Base-by-base conservation (phyloP, 2,797 vertebrate species). In the Tangara arthus region DNA sequence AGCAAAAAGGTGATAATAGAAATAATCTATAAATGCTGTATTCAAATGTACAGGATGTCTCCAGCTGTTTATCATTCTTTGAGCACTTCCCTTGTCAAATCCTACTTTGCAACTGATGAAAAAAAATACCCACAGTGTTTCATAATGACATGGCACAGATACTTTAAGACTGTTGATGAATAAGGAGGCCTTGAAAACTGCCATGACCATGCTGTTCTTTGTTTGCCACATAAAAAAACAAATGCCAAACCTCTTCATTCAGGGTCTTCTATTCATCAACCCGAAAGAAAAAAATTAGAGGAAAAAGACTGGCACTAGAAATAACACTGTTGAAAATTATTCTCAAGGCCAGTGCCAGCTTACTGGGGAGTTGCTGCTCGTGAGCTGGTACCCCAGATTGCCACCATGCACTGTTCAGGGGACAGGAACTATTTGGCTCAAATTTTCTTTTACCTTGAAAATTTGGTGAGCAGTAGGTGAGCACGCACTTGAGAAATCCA, bases 161-260 rank as follows among this genome's bases (percentile, higher is more conserved):
- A 82, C 81, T 91, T 94, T 73, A 63, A 89, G 30, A 61, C 23
- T 76, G 59, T 11, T 89, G 87, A 93, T 93, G 95, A 93, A 93
- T 91, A 96, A 87, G 39, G 35, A 26, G 64, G 80, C 94, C 95
- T 97, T 96, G 93, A 97, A 92, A 83, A 92, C 28, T 7, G 26
- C 75, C 90, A 64, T 57, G 70, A 90, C 87, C 16, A 6, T 34
- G 57, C 59, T 87, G 35, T 41, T 71, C 52, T 56, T 88, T 79
- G 80, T 91, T 90, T 87, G 64, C 57, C 66, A 77, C 79, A 72
- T 71, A 34, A 70, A 93, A 93, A 93, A 93, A 92, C 80, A 50
- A 87, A 90, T 86, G 82, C 57, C 46, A 75, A 94, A 85, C 30
- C 50, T 87, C 91, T 95, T 90, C 77, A 79, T 47, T 71, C 89